Evolutionary conservation across 53 echinoderm and acorn worm genomes (phyloP).

Genomic region (Pentamera pediparva): DNA sequence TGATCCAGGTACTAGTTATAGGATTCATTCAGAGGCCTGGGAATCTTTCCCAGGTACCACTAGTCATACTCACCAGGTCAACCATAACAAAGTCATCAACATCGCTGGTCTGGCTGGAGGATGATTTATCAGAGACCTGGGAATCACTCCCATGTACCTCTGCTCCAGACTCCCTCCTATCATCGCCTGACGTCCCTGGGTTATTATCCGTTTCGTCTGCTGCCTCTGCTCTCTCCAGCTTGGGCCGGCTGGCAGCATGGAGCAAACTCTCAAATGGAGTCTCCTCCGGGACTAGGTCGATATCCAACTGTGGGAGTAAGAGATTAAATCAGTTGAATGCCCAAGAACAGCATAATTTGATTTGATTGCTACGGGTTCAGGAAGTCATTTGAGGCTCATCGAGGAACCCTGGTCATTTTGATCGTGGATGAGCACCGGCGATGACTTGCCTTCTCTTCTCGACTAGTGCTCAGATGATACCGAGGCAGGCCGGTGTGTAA

Average conservation of each 20-base stretch:
- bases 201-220: not conserved
- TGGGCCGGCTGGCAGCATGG: not conserved
- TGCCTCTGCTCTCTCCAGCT: not conserved
- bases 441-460: no score
- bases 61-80: conserved; percentile 81
- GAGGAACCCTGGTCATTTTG: no score
- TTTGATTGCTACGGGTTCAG: no score
- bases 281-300: conserved; percentile 31
- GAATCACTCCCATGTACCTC: conserved; percentile 12
- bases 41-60: no score
- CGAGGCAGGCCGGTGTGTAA: no score
- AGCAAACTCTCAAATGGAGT: conserved; percentile 30
- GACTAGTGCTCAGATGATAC: no score
- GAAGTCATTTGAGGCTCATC: no score
- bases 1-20: no score
- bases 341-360: no score
- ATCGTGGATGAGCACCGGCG: no score
- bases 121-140: conserved; percentile 75
- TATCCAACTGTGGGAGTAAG: not conserved
- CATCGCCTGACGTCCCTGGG: not conserved
- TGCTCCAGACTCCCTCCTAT: not conserved
- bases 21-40: no score
- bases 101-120: conserved; percentile 66
- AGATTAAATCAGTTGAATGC: not conserved
- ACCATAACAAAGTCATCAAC: conserved; percentile 98